Percentiles rank a stretch among this genome's conserved stretches.
phyloP scores from a whole-genome alignment of 2,113 vertebrate species.

The Menidia beryllina region DNA sequence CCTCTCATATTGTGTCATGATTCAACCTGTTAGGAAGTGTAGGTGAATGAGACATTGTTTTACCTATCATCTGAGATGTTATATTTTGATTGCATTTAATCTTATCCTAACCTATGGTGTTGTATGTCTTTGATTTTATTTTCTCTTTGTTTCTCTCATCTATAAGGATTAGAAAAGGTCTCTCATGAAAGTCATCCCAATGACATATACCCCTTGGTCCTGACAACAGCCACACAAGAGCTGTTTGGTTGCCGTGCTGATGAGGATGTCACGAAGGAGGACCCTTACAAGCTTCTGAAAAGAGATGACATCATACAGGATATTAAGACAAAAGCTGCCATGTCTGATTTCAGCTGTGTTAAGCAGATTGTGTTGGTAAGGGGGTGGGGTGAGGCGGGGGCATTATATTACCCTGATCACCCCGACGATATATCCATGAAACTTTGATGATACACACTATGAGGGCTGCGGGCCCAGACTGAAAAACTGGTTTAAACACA shows the following conservation, averaged over 20 bases:
- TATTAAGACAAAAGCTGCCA: conserved; percentile 84
- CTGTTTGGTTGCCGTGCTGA: conserved; percentile 86
- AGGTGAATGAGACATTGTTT: conserved; percentile 14
- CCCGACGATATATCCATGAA: conserved; percentile 33
- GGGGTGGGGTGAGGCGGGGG: too few relatives aligned
- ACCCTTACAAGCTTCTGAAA: conserved; percentile 87
- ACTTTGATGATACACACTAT: conserved; percentile 41
- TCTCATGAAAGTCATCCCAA: conserved; percentile 84
- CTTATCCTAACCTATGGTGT: not conserved
- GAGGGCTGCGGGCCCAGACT: conserved; percentile 25
- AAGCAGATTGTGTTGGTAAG: conserved; percentile 87
- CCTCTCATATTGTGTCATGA: conserved; percentile 29
- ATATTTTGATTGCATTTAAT: not conserved
- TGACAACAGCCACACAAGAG: conserved; percentile 91
- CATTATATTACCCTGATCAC: conserved; percentile 38
- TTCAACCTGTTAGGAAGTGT: conserved; percentile 36
- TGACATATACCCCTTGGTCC: conserved; percentile 87
- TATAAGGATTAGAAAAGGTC: not conserved
- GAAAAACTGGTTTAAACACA: conserved; percentile 11
- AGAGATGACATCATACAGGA: conserved; percentile 90
- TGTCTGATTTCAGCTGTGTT: conserved; percentile 92
- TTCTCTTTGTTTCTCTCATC: not conserved
- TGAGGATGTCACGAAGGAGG: conserved; percentile 87
- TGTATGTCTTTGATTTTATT: not conserved
- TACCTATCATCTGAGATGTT: conserved; percentile 39